Evolutionary conservation across 2,888 invertebrate genomes (phyloP).

Genomic region (Autographa gamma): DNA sequence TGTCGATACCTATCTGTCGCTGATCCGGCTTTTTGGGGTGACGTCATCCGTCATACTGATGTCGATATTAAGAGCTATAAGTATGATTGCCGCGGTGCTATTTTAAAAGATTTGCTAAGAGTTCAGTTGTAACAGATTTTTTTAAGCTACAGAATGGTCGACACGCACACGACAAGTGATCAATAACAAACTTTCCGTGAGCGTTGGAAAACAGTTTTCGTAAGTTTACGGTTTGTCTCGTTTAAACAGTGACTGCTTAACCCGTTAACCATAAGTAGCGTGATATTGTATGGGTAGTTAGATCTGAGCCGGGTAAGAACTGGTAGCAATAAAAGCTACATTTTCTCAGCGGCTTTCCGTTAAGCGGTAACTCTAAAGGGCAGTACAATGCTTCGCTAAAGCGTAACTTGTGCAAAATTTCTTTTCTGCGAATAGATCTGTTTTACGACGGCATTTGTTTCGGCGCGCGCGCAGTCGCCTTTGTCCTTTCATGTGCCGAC

Average conservation of each 20-base stretch:
- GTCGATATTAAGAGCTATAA: conserved; percentile 24
- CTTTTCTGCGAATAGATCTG: conserved; percentile 81
- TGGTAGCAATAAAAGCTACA: conserved; percentile 51
- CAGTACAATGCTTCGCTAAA: conserved; percentile 54
- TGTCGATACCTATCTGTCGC: conserved; percentile 63
- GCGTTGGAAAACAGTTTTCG: background rate
- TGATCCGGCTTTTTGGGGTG: conserved; percentile 58
- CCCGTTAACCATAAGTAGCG: conserved; percentile 2
- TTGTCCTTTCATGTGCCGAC: conserved; percentile 72
- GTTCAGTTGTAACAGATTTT: conserved; percentile 1
- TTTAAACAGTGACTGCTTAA: background rate
- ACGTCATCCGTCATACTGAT: conserved; percentile 50
- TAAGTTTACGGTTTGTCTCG: background rate
- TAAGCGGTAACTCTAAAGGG: conserved; percentile 43
- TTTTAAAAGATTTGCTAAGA: background rate
- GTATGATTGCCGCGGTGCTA: conserved; percentile 10
- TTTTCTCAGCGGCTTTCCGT: conserved; percentile 40
- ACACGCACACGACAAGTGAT: background rate
- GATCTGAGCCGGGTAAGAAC: conserved; percentile 36
- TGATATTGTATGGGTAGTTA: conserved; percentile 13
- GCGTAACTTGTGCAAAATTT: conserved; percentile 81
- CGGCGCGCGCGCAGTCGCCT: conserved; percentile 63
- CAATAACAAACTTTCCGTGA: background rate
- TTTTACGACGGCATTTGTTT: conserved; percentile 81
- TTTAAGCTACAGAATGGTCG: background rate